Base-by-base conservation (phyloP, 92 coral and sea anemone species). In the Umimayanthus chanpuru region DNA sequence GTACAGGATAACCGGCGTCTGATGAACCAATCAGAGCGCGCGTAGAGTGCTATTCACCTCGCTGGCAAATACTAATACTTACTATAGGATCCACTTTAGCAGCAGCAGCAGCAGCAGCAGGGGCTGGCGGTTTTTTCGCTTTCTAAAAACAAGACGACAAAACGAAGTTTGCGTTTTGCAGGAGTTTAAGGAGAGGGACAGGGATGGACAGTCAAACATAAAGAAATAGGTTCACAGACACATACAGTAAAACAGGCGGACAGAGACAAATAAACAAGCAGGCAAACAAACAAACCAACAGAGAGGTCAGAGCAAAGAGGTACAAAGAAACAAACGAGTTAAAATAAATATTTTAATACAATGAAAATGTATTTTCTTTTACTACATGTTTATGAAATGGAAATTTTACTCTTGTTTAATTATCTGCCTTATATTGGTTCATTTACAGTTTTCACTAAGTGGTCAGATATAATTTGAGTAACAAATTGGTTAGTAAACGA, bases 101-200 rank as follows among this genome's bases (percentile, higher is more conserved):
- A 41, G 79, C 87, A 68, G 77, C 65, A 14, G 73, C 87, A 41
- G 79, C 87, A 68, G 77, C 65, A 43, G 36, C 76, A 47, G 86
- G 77, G 20, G 38, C 87, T 14, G 79, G 16, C 11, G 87, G 87
- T 28, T 83, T 83, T 66, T 83, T 83, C 29, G 78, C 87, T 83
- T 83, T 83, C 87, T 83, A 70, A 83, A 71, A 21, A 26, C 6
- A 7, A 21, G 68, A 28, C 50, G 47, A 28, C 39, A 41, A 44
- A 8, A 38, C 36, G 30, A 41, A 14, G 25, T 4, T 30, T 18
- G 39, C 3, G 5, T 50, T 47, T 4, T n/a, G 56, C 4, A 9
- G 30, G 11, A 40, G 53, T 43, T 23, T 5, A 43, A 65, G 1
- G 72, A 50, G 56, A 21, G 7, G 6, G 9, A 61, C 6, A 23